Base-by-base conservation (phyloP, 2,113 vertebrate genomes). In the Pterocles gutturalis region DNA sequence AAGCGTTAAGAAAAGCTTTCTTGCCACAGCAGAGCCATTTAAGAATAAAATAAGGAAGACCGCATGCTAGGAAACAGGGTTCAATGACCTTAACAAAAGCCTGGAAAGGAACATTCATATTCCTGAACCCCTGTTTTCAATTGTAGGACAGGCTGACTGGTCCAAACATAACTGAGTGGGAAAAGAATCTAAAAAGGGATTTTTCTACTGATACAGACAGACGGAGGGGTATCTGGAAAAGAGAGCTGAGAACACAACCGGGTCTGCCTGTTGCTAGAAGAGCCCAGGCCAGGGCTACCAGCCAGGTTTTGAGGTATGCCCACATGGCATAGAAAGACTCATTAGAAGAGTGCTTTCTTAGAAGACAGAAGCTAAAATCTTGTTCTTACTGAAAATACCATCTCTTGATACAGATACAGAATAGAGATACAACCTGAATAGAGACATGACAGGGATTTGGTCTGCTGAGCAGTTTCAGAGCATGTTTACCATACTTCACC, bases 1-100 rank as follows among this genome's bases (percentile, higher is more conserved):
- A 78, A 79, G 48, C 7, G 4, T 51, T 73, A 81, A 87, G 77
- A 83, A 72, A 86, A 91, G 61, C 34, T 64, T 75, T 71, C 70
- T 61, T 67, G 66, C 57, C 66, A 41, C 54, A 80, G 54, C 46
- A 66, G 31, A 95, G 28, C 33, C 17, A 10, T 36, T 43, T 38
- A 77, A 25, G 38, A 69, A 77, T 57, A 79, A 95, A 87, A 54
- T 25, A 77, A 34, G 0, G 1, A 94, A 65, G 57, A 34, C 26
- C 0, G 0, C 0, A 3, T 31, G 25, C 31, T 83, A 51, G 54
- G 49, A 69, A 79, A 22, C 0, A 4, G 17, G 14, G 45, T 62
- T 84, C 65, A 67, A 0, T 58, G 33, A 55, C 65, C 48, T 87
- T 43, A 71, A 34, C 13, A 16, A 67, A 34, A 38, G 17, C 19